Evolutionary conservation across 1,140 invertebrate species (phyloP).

Genomic region (Diorhabda sublineata): DNA sequence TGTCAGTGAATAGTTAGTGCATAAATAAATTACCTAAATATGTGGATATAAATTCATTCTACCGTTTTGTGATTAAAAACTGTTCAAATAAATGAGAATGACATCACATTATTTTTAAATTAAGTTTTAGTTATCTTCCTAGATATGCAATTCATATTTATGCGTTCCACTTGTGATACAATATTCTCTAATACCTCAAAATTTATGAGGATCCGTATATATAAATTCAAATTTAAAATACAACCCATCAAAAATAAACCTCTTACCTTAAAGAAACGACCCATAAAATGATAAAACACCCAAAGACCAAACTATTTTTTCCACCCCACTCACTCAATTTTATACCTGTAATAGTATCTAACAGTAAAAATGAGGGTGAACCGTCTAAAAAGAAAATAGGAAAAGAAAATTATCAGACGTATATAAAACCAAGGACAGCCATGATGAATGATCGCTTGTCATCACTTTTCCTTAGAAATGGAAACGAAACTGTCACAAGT

Average conservation of each 20-base stretch:
- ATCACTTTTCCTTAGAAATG: slow-evolving; percentile 1
- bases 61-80: no score
- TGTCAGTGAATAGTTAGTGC: no score
- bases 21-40: no score
- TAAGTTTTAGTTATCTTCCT: no score
- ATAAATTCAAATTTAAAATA: no score
- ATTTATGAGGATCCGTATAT: no score
- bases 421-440: not conserved
- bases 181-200: no score
- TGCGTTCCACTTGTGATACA: no score
- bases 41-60: no score
- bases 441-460: not conserved
- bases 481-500: not conserved
- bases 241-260: not conserved
- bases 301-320: not conserved
- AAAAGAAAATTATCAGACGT: slow-evolving; percentile 1
- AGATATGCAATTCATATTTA: no score
- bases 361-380: not conserved
- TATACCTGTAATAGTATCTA: not conserved
- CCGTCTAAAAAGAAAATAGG: not conserved
- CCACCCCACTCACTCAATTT: not conserved
- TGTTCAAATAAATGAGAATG: no score
- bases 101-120: no score
- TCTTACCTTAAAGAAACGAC: not conserved
- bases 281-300: not conserved